These are phyloP conservation scores for Pomatostomus ruficeps DNA, from an alignment of 2,113 vertebrate species.

Conservation along the genomic window DNA sequence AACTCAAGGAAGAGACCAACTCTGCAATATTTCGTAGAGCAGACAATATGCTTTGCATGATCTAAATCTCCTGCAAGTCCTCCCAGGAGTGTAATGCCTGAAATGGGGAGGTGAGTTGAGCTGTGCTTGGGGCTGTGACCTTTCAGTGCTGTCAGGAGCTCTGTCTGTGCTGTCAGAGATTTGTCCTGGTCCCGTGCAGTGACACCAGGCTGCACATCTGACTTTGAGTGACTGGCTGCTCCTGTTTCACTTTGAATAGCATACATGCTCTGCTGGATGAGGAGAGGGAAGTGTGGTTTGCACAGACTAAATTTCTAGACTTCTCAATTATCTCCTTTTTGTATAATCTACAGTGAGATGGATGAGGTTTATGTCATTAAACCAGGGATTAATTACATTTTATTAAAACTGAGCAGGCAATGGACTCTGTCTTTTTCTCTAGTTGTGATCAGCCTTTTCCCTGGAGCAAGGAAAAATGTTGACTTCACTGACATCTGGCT, in stretches of 20 bases:
- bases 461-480: not conserved
- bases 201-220: not conserved
- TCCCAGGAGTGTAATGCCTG: not conserved
- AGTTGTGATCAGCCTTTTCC: not conserved
- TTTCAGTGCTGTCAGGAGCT: not conserved
- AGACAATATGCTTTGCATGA: not conserved
- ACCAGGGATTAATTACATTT: not conserved
- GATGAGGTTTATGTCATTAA: not conserved
- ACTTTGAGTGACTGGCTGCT: not conserved
- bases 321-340: not conserved
- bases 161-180: not conserved
- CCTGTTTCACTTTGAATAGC: not conserved
- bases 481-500: conserved; percentile 1
- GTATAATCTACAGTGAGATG: not conserved
- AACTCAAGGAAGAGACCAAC: not conserved
- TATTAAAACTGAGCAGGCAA: not conserved
- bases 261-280: not conserved
- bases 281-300: not conserved
- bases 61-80: not conserved
- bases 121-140: not conserved
- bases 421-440: not conserved
- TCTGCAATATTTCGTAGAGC: not conserved
- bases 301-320: not conserved
- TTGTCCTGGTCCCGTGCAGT: not conserved
- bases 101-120: not conserved